Base-by-base conservation (phyloP, 1,140 invertebrate species). In the Chironomus striatipennis region DNA sequence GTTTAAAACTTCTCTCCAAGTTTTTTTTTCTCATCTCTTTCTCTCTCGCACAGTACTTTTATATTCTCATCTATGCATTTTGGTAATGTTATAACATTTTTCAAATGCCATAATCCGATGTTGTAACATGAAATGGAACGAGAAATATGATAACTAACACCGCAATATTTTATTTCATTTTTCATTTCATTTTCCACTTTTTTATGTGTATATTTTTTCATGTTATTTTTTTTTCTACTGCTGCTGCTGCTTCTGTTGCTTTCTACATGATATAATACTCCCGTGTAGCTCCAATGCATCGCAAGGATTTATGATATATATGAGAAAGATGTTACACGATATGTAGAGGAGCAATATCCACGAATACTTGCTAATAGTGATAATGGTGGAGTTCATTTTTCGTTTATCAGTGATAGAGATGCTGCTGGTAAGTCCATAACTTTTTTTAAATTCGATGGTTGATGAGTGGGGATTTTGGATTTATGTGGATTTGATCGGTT, bases 271-370 rank as follows among this genome's bases (percentile, higher is more conserved):
- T 34, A 34, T 34, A 34, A 34, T 34, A 34, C 24, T 34, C 24
- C 24, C 24, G 24, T 20, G 18, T 20, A 70, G 74, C 24, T 74
- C 9, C 74, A 74, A 20, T 74, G 74, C 64, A 74, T 24, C 15
- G 74, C 47, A 24, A 64, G 64, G 43, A 74, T 74, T 47, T 47
- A 74, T 74, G 74, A 74, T 74, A 47, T 74, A n/a, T 74, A 74
- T 74, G 20, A 74, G 9, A 21, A 20, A 34, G 74, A 74, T 43
- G 74, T 34, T 67, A 65, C 21, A 12, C 15, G 21, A 24, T 64
- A 64, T 65, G 43, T 74, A 18, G 74, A 74, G 47, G 74, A 74
- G 74, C 43, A 74, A 20, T 64, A 24, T 21, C 74, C 74, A 18
- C 74, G 43, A 65, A 47, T 74, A 18, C 65, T 70, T 70, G 65